phyloP scores from a whole-genome alignment of 2,888 invertebrate genomes.

The Ecdyonurus torrentis region DNA sequence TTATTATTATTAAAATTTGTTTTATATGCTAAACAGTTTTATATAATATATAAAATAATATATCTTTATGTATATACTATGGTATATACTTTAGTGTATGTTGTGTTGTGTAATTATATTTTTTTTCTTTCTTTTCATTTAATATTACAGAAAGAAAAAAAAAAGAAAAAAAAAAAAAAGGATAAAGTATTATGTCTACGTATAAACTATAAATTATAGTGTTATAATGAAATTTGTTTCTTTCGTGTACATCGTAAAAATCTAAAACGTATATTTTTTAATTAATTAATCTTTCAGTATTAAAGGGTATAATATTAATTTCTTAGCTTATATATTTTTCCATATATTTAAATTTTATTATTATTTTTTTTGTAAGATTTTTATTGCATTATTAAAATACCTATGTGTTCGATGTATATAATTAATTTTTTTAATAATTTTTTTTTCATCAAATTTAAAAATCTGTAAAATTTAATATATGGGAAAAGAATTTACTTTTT shows the following conservation, averaged over 20 bases:
- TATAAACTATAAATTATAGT: neutral
- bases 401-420: no score
- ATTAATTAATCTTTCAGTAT: no score
- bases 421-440: no score
- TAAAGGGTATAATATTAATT: neutral
- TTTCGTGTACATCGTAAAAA: no score
- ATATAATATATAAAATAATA: neutral
- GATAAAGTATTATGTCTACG: neutral
- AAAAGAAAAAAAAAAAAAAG: neutral
- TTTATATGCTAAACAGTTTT: neutral
- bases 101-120: neutral
- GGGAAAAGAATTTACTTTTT: no score
- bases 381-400: no score
- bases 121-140: neutral
- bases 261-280: no score
- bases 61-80: no score
- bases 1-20: constrained; percentile 2
- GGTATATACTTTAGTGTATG: no score
- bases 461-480: no score
- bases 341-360: neutral
- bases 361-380: no score
- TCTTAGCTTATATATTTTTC: neutral
- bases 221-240: neutral
- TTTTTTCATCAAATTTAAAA: no score
- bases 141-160: neutral